A percentile compares a stretch with the other conserved stretches of the same genome.
Evolutionary conservation across 2,113 vertebrate species (phyloP).

Genomic region (Hymenochirus boettgeri): DNA sequence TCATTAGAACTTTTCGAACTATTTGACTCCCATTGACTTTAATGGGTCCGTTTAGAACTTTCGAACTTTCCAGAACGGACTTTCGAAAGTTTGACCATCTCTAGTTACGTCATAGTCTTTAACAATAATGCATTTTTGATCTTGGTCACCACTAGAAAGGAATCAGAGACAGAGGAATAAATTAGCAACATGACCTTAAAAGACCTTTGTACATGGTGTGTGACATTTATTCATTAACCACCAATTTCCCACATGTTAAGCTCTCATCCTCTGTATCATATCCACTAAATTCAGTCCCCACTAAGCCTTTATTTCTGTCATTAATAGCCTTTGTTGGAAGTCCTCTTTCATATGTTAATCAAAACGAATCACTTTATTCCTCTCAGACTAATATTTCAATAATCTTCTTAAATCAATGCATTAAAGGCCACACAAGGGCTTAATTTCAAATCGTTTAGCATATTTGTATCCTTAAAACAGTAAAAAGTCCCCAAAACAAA

Average conservation of each 20-base stretch:
- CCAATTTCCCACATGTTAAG: constrained; percentile 46
- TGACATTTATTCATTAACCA: constrained; percentile 55
- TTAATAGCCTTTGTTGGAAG: constrained; percentile 31
- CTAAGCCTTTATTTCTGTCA: constrained; percentile 47
- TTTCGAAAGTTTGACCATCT: too few relatives aligned
- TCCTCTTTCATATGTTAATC: constrained; percentile 31
- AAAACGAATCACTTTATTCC: constrained; percentile 17
- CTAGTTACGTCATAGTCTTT: too few relatives aligned
- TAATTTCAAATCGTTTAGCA: neutral
- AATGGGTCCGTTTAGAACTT: too few relatives aligned
- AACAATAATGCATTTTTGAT: too few relatives aligned
- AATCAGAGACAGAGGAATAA: constrained; percentile 44
- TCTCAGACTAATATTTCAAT: neutral
- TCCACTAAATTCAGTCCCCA: constrained; percentile 29
- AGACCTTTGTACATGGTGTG: constrained; percentile 56
- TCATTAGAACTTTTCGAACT: too few relatives aligned
- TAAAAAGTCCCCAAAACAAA: neutral
- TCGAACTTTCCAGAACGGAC: too few relatives aligned
- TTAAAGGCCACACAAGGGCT: neutral
- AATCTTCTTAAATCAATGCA: neutral
- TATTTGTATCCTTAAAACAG: neutral
- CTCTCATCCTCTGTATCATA: constrained; percentile 40
- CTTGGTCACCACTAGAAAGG: neutral
- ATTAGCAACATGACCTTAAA: constrained; percentile 59
- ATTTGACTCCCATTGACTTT: too few relatives aligned